phyloP scores from a whole-genome alignment of 30 jellyfish, hydroid and myxozoan species.

The Rhopilema esculentum region DNA sequence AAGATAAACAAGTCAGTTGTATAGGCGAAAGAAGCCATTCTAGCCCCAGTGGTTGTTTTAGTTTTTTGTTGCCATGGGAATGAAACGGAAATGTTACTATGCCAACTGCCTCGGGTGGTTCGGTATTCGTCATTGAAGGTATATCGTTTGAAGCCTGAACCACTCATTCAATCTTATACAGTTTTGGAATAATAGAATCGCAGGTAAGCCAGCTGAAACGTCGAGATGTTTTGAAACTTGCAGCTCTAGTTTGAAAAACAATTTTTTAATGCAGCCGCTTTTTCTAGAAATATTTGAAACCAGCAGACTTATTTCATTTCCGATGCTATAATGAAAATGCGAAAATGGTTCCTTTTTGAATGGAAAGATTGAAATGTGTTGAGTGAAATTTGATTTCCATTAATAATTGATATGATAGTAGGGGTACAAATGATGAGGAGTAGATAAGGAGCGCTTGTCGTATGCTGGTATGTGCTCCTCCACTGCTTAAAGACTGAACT shows the following conservation, averaged over 20 bases:
- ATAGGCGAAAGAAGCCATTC: too few relatives aligned
- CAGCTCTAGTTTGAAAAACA: background rate
- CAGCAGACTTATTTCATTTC: background rate
- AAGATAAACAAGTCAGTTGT: too few relatives aligned
- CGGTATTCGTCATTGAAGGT: background rate
- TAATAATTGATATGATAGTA: background rate
- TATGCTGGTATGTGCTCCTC: background rate
- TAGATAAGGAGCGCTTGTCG: background rate
- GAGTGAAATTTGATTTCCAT: background rate
- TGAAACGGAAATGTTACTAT: background rate
- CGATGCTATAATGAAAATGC: background rate
- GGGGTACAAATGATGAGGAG: background rate
- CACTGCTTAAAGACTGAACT: background rate
- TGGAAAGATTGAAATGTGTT: background rate
- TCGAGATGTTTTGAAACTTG: background rate
- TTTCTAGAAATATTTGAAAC: background rate
- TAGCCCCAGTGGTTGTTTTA: background rate
- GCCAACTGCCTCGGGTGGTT: background rate
- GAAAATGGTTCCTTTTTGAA: background rate
- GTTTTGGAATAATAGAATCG: background rate
- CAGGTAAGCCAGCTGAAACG: background rate
- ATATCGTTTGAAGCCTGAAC: background rate
- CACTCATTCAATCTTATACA: background rate
- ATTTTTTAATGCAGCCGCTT: background rate
- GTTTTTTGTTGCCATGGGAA: background rate